A percentile compares a stretch with the other conserved stretches of the same genome.
phyloP scores from a whole-genome alignment of 2,113 vertebrate species.

The Oriolus oriolus region DNA sequence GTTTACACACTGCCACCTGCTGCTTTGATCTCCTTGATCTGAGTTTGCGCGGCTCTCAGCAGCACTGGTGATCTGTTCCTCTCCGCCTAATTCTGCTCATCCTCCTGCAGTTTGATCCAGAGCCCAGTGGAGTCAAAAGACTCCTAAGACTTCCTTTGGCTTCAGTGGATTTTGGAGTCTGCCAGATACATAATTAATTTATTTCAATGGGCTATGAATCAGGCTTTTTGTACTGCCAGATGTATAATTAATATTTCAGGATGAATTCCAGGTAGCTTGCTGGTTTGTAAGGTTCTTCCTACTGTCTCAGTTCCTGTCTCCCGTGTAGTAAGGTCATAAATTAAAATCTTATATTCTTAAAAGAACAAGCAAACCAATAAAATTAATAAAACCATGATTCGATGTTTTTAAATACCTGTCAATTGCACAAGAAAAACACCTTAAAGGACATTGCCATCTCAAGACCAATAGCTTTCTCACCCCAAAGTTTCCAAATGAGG shows the following conservation, averaged over 20 bases:
- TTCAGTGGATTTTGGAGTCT: conserved; percentile 29
- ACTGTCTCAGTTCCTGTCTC: conserved; percentile 6
- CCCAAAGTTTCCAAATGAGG: neutral
- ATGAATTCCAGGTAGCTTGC: conserved; percentile 58
- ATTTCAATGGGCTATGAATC: conserved; percentile 51
- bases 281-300: conserved; percentile 32
- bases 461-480: neutral
- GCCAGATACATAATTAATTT: conserved; percentile 65
- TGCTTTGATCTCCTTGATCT: neutral
- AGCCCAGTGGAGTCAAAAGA: conserved; percentile 18
- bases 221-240: conserved; percentile 55
- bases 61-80: neutral
- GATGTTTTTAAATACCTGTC: neutral
- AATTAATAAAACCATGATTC: neutral
- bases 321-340: conserved; percentile 2
- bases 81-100: neutral
- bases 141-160: conserved; percentile 39
- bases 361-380: neutral
- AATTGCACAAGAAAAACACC: neutral
- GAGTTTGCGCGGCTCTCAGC: neutral
- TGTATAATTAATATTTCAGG: conserved; percentile 64
- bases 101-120: conserved; percentile 2
- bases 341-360: neutral
- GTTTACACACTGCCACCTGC: conserved; percentile 16
- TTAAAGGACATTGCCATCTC: neutral